Evolutionary conservation across 2,888 invertebrate genomes (phyloP).

Genomic region (Taphrorychus bicolor): DNA sequence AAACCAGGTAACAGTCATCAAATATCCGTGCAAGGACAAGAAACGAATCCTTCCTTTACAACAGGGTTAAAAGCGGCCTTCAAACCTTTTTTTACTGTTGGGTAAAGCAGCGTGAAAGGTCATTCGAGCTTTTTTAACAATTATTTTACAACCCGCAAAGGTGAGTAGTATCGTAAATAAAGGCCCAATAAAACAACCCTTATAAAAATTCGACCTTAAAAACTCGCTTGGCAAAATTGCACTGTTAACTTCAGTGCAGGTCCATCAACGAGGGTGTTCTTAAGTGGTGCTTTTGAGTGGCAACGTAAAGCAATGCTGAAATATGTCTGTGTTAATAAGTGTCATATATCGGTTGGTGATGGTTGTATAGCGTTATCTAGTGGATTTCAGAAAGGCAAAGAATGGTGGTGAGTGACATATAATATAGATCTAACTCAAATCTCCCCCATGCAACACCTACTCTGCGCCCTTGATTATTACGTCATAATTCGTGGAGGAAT

Average conservation of each 20-base stretch:
- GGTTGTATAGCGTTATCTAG: too few species aligned
- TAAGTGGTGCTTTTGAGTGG: not conserved
- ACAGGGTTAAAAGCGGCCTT: not conserved
- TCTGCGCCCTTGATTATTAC: constrained; percentile 60
- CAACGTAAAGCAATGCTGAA: constrained; percentile 23
- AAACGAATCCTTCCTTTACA: too few species aligned
- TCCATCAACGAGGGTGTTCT: constrained; percentile 6
- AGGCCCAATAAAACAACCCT: constrained; percentile 13
- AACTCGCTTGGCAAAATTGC: constrained; percentile 1
- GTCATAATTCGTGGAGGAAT: constrained; percentile 57
- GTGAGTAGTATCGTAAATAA: too few species aligned
- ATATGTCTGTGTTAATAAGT: constrained; percentile 43
- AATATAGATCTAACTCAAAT: too few species aligned
- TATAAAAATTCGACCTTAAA: constrained; percentile 19
- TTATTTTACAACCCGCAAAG: constrained; percentile 15
- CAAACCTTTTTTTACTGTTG: not conserved
- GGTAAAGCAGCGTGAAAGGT: too few species aligned
- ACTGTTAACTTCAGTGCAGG: not conserved
- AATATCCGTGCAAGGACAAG: too few species aligned
- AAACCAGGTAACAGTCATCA: too few species aligned
- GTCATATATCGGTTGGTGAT: too few species aligned
- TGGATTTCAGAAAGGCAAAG: too few species aligned
- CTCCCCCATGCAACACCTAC: too few species aligned
- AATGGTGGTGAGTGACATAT: not conserved
- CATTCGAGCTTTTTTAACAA: constrained; percentile 8